A percentile compares a stretch with the other conserved stretches of the same genome.
Conservation (phyloP, 2,797 vertebrate genomes). For the Mico argentatus region DNA sequence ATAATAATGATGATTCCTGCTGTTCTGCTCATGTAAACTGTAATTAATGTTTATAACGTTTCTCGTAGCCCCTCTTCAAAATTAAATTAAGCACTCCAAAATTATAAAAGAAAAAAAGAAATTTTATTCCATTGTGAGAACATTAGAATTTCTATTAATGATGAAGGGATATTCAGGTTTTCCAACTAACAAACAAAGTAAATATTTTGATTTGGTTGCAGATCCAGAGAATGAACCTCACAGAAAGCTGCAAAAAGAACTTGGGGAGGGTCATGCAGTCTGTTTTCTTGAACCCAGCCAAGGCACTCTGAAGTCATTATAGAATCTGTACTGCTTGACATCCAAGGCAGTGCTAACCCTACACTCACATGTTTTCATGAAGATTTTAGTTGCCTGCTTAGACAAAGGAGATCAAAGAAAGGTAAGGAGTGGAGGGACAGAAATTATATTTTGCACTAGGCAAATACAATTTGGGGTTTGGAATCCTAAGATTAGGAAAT, state of each 20-base stretch:
- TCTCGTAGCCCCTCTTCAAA: neutral
- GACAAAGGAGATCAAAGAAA: constrained; percentile 1
- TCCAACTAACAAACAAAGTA: constrained; percentile 24
- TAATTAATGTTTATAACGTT: constrained; percentile 6
- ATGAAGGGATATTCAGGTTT: neutral
- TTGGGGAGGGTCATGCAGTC: neutral
- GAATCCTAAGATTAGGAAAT: constrained; percentile 28
- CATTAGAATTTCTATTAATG: constrained; percentile 6
- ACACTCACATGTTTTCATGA: neutral
- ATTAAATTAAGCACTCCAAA: constrained; percentile 25
- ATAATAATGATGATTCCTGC: constrained; percentile 48
- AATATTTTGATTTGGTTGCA: constrained; percentile 29
- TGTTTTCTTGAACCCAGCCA: neutral
- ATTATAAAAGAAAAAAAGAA: constrained; percentile 4
- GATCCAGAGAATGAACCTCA: neutral
- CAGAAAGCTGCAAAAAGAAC: neutral
- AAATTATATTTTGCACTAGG: neutral
- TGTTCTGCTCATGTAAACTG: constrained; percentile 1
- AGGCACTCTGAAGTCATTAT: neutral
- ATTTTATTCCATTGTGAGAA: constrained; percentile 3
- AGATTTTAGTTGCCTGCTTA: neutral
- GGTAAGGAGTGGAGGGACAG: neutral
- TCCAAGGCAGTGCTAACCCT: neutral
- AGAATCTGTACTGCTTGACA: neutral
- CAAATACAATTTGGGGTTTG: neutral